These are phyloP conservation scores for Apostichopus japonicus DNA, from an alignment of 35 echinoderm and acorn worm genomes.

Conservation along the genomic window DNA sequence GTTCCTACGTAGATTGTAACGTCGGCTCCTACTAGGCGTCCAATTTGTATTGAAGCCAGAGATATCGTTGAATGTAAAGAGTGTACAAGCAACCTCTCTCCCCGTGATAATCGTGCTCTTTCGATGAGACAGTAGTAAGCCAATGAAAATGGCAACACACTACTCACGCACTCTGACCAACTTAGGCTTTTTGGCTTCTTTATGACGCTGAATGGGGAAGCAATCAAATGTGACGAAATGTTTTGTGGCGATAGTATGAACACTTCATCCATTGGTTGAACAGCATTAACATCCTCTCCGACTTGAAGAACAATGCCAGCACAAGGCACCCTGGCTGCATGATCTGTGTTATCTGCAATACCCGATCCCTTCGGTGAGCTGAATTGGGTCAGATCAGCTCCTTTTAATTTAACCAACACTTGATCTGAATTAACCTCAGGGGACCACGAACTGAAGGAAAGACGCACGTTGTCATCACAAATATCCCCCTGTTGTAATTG, in stretches of 20 bases:
- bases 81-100: conserved; percentile 76
- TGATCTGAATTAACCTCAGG: conserved; percentile 29
- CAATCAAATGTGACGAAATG: conserved; percentile 69
- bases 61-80: conserved; percentile 46
- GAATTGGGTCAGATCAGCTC: conserved; percentile 29
- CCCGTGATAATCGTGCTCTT: conserved; percentile 68
- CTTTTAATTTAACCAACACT: conserved; percentile 66
- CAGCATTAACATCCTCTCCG: conserved; percentile 44
- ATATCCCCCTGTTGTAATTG: background rate
- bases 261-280: conserved; percentile 27
- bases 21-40: conserved; percentile 58
- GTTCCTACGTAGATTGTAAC: conserved; percentile 65
- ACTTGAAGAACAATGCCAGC: conserved; percentile 73
- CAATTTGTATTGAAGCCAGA: conserved; percentile 72
- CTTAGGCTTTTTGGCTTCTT: conserved; percentile 56
- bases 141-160: conserved; percentile 58
- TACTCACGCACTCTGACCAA: conserved; percentile 41
- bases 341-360: background rate
- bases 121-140: conserved; percentile 79
- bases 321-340: conserved; percentile 55
- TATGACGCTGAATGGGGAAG: conserved; percentile 47
- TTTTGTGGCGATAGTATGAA: background rate
- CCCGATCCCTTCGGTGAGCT: background rate
- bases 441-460: conserved; percentile 9
- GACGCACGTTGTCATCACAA: background rate